Percentiles rank a stretch among this genome's conserved stretches.
Conservation (phyloP, 2,888 invertebrate species). For the Callimorpha dominula region DNA sequence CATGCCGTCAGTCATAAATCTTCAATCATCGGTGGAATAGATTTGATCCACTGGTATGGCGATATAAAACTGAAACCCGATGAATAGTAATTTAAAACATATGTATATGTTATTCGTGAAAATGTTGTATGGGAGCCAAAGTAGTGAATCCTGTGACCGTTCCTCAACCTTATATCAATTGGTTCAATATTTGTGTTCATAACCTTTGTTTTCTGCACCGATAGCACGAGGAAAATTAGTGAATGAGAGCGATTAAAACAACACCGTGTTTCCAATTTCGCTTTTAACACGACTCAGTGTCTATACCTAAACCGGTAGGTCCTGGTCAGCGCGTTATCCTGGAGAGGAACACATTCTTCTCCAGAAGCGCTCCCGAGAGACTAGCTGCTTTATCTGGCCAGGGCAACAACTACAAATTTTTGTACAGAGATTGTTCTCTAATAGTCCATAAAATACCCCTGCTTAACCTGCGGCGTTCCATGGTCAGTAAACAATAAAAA, state of each 20-base stretch:
- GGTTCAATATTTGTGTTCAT: neutral
- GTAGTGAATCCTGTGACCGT: neutral
- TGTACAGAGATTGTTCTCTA: no score
- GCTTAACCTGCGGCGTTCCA: neutral
- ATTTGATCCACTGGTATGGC: neutral
- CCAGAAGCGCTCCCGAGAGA: no score
- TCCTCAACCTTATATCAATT: neutral
- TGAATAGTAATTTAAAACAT: neutral
- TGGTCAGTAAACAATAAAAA: neutral
- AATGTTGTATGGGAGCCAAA: neutral
- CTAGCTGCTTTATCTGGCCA: no score
- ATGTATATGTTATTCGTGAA: neutral
- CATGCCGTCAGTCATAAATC: conserved; percentile 40
- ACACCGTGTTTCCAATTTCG: no score
- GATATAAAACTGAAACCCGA: neutral
- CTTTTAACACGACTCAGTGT: no score
- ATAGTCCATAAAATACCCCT: no score
- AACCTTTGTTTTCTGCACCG: neutral
- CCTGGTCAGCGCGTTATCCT: no score
- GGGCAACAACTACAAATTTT: no score
- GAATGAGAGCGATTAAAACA: neutral
- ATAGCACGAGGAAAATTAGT: neutral
- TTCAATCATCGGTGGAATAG: neutral
- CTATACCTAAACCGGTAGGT: no score
- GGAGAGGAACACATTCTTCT: no score